These are phyloP conservation scores for Armadillidium nasatum DNA, from an alignment of 1,140 invertebrate genomes.

Conservation along the genomic window DNA sequence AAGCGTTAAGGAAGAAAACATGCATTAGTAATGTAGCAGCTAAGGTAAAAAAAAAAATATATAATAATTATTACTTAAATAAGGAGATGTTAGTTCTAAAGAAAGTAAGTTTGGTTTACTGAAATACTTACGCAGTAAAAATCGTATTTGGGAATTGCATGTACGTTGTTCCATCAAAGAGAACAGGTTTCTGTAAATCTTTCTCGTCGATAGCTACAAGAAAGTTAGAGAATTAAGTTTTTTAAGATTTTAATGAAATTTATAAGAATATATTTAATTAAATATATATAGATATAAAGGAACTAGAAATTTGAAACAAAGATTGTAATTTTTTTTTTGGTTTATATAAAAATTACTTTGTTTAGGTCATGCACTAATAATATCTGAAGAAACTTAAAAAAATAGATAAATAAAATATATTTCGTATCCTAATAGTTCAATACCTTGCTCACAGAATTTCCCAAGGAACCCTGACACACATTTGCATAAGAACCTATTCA, in stretches of 20 bases:
- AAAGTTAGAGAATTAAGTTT: no score
- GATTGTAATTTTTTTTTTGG: neutral
- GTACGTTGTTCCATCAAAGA: neutral
- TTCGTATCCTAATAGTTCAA: slow-evolving; percentile 51
- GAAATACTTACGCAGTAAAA: neutral
- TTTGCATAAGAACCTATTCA: slow-evolving; percentile 66
- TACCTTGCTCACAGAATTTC: slow-evolving; percentile 67
- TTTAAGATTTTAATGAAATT: no score
- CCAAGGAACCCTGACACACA: slow-evolving; percentile 63
- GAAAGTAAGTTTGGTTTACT: neutral
- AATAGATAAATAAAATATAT: no score
- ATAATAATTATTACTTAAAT: no score
- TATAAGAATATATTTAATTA: no score
- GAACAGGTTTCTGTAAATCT: neutral
- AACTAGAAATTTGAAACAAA: neutral
- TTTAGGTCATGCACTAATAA: no score
- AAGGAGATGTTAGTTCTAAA: no score
- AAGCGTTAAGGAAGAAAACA: neutral
- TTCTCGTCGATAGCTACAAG: neutral
- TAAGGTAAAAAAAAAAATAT: no score
- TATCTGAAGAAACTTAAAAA: no score
- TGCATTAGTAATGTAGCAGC: no score
- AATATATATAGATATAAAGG: no score
- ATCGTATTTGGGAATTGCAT: neutral
- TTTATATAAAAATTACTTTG: no score